Conservation (phyloP, 2,888 invertebrate species). For the Acanthosoma haemorrhoidale region DNA sequence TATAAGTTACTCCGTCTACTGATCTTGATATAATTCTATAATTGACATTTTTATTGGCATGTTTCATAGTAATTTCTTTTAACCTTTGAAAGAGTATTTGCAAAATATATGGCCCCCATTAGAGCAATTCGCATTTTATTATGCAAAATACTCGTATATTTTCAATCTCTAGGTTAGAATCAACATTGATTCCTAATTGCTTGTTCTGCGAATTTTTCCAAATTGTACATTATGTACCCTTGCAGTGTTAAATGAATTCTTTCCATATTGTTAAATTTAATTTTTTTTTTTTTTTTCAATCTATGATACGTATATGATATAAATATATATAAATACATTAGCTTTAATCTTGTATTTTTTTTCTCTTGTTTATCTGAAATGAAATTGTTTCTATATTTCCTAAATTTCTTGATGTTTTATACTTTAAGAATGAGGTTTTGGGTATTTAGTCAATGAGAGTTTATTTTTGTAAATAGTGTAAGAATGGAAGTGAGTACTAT, state of each 20-base stretch:
- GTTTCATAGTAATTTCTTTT: no score
- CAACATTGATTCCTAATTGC: not conserved
- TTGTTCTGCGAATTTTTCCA: not conserved
- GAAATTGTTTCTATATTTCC: not conserved
- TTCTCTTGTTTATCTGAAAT: not conserved
- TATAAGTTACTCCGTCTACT: no score
- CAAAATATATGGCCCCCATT: no score
- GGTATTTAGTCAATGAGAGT: slow-evolving; percentile 32
- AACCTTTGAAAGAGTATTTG: no score
- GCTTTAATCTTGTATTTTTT: not conserved
- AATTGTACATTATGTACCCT: not conserved
- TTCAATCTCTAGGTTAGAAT: not conserved
- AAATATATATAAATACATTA: not conserved
- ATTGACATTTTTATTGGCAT: no score
- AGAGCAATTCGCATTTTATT: no score
- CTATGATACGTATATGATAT: not conserved
- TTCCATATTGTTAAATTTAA: not conserved
- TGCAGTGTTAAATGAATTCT: not conserved
- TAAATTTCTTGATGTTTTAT: slow-evolving; percentile 22
- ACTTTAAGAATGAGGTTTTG: slow-evolving; percentile 26
- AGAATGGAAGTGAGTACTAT: slow-evolving; percentile 31
- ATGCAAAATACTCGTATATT: no score
- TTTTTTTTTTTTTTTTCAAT: no score
- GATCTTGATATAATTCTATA: no score
- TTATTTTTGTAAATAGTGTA: slow-evolving; percentile 39